Evolutionary conservation across 2,113 vertebrate genomes (phyloP), one percentile per base, ranked within the genome.

Genomic region (Peromyscus polionotus): DNA sequence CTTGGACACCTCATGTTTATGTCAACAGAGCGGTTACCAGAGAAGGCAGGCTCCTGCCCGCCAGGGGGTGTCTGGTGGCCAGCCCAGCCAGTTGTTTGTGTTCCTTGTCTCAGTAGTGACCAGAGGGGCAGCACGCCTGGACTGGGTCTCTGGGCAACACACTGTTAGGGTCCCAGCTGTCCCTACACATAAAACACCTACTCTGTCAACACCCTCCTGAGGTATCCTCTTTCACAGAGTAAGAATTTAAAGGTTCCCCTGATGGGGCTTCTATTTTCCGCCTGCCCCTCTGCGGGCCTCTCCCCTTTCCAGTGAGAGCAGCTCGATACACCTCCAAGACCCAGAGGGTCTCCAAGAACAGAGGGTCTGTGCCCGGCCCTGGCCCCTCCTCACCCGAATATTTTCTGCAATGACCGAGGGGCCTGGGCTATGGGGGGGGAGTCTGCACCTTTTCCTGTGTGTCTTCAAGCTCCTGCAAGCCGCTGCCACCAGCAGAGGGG

Each of bases 81-180:
- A 0, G 76, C n/a, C 68, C 2, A 5, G 68, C 51, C 63, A 8
- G 24, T 95, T 97, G 97, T 98, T 97, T 98, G 97, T 98, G 91
- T 98, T 91, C 85, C 90, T 97, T 4, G 94, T 98, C 97, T 95
- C 98, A 5, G 98, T 98, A 95, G 99, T 98, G 98, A 99, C 98
- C 72, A 17, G 83, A 97, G 94, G 96, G 97, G 87, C 54, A 67
- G 96, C 73, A 88, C 3, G 75, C 95, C 96, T 94, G 20, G 93
- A 42, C 98, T 96, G 14, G 59, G 98, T 99, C 89, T 97, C 98
- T 51, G 96, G 98, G 98, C 98, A 98, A 98, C 22, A 51, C 65
- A 54, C 98, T 98, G 98, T 98, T 98, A 95, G 97, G 98, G 97
- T 97, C 97, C 97, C 98, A 99, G 98, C 98, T 99, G 99, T 99